These are phyloP conservation scores for Sinocyclocheilus rhinocerous DNA, from an alignment of 2,113 vertebrate species.

Conservation along the genomic window DNA sequence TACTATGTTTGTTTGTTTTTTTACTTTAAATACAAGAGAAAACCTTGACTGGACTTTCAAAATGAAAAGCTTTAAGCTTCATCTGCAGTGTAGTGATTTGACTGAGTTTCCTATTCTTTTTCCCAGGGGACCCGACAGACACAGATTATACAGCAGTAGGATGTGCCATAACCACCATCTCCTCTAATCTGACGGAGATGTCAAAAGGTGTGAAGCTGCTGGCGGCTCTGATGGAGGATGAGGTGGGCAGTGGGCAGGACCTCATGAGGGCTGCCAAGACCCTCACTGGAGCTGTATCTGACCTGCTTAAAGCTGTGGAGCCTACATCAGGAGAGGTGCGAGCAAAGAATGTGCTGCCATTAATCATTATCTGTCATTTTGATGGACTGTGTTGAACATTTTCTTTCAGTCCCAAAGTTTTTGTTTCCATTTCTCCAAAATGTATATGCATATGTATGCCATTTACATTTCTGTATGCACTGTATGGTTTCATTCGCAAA, in stretches of 20 bases:
- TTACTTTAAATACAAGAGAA: too few species aligned
- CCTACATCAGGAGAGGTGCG: slow-evolving; percentile 91
- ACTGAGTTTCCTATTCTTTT: not conserved
- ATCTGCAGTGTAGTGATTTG: not conserved
- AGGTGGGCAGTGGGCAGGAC: slow-evolving; percentile 93
- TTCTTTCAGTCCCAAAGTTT: not conserved
- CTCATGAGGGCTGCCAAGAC: slow-evolving; percentile 93
- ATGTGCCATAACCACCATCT: slow-evolving; percentile 89
- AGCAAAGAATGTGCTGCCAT: not conserved
- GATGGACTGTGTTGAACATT: not conserved
- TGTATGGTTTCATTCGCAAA: not conserved
- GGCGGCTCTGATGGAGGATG: slow-evolving; percentile 94
- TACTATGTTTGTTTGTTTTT: too few species aligned
- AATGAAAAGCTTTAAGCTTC: not conserved
- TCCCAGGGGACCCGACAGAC: too few species aligned
- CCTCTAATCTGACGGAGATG: slow-evolving; percentile 99
- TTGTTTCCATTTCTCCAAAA: not conserved
- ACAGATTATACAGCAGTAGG: too few species aligned
- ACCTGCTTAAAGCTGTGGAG: slow-evolving; percentile 93
- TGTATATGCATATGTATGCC: not conserved
- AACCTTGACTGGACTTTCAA: not conserved
- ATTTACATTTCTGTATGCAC: not conserved
- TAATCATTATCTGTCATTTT: not conserved
- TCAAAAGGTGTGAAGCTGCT: slow-evolving; percentile 96
- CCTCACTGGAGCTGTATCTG: slow-evolving; percentile 90